phyloP scores from a whole-genome alignment of 2,888 invertebrate genomes.

The Caenorhabditis uteleia region DNA sequence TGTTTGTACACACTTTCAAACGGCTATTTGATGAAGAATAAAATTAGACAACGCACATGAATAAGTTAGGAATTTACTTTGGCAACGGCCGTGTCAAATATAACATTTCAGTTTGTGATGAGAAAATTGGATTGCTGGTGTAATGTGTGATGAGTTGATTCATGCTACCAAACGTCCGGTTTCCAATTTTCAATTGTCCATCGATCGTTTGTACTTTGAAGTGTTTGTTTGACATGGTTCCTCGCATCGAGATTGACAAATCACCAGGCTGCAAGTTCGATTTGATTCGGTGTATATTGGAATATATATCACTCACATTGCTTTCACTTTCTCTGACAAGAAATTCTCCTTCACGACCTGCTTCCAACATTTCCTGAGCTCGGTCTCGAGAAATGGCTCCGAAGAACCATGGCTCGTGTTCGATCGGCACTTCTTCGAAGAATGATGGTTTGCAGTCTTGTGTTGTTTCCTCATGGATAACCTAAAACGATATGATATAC shows the following conservation, averaged over 20 bases:
- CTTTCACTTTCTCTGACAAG: slow-evolving; percentile 98
- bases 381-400: slow-evolving; percentile 93
- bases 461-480: too few species aligned
- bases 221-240: slow-evolving; percentile 96
- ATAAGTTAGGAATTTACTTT: slow-evolving; percentile 14
- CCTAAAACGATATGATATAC: too few species aligned
- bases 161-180: slow-evolving; percentile 92
- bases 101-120: slow-evolving; percentile 94
- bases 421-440: slow-evolving; percentile 22
- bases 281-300: too few species aligned
- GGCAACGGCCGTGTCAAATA: slow-evolving; percentile 89
- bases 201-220: slow-evolving; percentile 74
- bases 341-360: slow-evolving; percentile 96
- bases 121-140: slow-evolving; percentile 97
- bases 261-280: slow-evolving; percentile 93
- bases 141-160: slow-evolving; percentile 97
- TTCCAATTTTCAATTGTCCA: slow-evolving; percentile 86
- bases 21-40: slow-evolving; percentile 13
- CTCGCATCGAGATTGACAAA: slow-evolving; percentile 95
- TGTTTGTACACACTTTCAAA: slow-evolving; percentile 18
- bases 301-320: slow-evolving; percentile 86
- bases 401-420: slow-evolving; percentile 85
- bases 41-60: slow-evolving; percentile 3
- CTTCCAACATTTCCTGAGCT: slow-evolving; percentile 92
- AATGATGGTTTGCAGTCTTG: too few species aligned